Evolutionary conservation across 2,888 invertebrate species (phyloP).

Genomic region (Scaptodrosophila latifasciaeformis): DNA sequence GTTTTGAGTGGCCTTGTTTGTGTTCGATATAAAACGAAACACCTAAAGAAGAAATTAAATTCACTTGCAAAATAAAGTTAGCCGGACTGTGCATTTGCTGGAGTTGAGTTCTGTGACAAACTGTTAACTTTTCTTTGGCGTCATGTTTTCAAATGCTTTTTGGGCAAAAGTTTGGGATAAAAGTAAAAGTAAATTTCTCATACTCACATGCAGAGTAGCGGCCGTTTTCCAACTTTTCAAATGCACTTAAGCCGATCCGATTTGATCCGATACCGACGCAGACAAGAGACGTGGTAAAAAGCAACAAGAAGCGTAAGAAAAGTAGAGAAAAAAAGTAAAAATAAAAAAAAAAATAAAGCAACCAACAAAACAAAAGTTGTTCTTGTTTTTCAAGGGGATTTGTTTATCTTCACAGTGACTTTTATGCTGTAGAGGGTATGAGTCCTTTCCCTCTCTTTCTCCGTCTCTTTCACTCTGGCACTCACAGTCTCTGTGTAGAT

Average conservation of each 20-base stretch:
- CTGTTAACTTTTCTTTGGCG: slow-evolving; percentile 25
- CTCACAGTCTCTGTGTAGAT: too few relatives aligned
- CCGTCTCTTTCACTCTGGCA: not conserved
- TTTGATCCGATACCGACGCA: not conserved
- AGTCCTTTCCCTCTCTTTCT: not conserved
- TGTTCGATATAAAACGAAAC: too few relatives aligned
- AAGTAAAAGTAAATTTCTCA: slow-evolving; percentile 5
- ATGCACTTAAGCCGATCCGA: not conserved
- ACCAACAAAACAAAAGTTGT: not conserved
- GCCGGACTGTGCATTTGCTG: not conserved
- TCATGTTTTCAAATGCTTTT: too few relatives aligned
- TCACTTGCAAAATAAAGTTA: not conserved
- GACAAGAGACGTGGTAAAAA: not conserved
- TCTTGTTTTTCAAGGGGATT: not conserved
- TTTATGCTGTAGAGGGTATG: too few relatives aligned
- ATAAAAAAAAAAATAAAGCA: too few relatives aligned
- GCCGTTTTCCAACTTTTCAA: not conserved
- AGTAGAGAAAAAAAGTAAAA: too few relatives aligned
- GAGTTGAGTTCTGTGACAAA: slow-evolving; percentile 10
- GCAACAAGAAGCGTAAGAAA: too few relatives aligned
- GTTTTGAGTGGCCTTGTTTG: too few relatives aligned
- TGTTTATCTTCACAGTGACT: not conserved
- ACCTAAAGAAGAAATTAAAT: too few relatives aligned
- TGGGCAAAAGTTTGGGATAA: not conserved
- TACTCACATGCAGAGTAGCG: slow-evolving; percentile 18